These are phyloP conservation scores for Pterostichus niger DNA, from an alignment of 2,888 invertebrate species.

Conservation along the genomic window DNA sequence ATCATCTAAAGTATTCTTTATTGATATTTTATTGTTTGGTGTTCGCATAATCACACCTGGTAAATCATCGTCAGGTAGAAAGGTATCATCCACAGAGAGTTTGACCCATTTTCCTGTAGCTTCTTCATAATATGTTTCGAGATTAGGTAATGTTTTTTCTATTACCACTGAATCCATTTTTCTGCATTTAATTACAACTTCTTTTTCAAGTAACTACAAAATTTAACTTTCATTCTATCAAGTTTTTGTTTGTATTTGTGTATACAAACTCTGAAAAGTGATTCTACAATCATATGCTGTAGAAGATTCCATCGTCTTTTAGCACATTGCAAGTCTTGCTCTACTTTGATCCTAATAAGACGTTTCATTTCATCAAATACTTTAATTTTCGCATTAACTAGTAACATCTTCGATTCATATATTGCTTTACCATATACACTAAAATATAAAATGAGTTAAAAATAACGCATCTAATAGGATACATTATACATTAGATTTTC, in stretches of 20 bases:
- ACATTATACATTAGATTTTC: not conserved
- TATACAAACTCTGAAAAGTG: conserved; percentile 46
- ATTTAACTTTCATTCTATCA: not conserved
- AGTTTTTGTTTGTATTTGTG: not conserved
- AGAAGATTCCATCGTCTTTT: conserved; percentile 40
- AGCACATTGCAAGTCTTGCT: conserved; percentile 20
- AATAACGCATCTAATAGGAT: too few species aligned
- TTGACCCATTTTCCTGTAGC: not conserved
- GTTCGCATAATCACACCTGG: conserved; percentile 23
- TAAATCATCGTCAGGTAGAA: conserved; percentile 17
- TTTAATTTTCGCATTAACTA: not conserved
- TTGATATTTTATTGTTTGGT: conserved; percentile 22
- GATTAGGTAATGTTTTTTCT: not conserved
- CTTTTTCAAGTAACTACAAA: conserved; percentile 56
- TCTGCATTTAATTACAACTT: conserved; percentile 40
- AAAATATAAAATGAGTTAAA: not conserved
- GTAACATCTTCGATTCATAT: not conserved
- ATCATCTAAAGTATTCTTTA: conserved; percentile 47
- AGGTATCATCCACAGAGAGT: not conserved
- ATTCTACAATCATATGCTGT: conserved; percentile 36
- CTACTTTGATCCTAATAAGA: not conserved
- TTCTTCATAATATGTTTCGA: conserved; percentile 1
- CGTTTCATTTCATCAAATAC: conserved; percentile 7
- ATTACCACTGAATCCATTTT: conserved; percentile 33
- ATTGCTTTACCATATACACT: not conserved